Percentiles rank a stretch among this genome's conserved stretches.
Conservation (phyloP, 2,113 vertebrate species). For the Gavia stellata region DNA sequence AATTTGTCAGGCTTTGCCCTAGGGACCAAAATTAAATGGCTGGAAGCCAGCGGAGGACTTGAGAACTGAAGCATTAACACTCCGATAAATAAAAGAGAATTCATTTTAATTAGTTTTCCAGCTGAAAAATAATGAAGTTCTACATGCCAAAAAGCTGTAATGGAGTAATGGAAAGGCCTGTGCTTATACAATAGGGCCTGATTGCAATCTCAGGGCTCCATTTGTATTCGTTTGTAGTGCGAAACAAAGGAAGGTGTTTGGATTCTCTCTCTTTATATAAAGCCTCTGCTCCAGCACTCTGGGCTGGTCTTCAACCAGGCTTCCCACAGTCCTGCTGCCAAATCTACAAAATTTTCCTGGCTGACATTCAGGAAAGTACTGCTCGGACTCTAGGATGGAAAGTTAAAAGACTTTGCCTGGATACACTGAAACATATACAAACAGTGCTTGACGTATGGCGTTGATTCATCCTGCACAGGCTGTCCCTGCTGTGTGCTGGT, state of each 20-base stretch:
- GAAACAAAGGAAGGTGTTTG: conserved; percentile 80
- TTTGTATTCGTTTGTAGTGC: conserved; percentile 56
- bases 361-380: conserved; percentile 94
- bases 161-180: conserved; percentile 69
- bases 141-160: conserved; percentile 68
- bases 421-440: conserved; percentile 88
- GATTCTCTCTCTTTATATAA: conserved; percentile 76
- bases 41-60: conserved; percentile 61
- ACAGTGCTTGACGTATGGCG: conserved; percentile 74
- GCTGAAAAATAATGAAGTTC: conserved; percentile 73
- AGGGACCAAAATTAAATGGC: conserved; percentile 71
- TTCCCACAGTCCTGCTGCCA: conserved; percentile 90
- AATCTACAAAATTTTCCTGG: conserved; percentile 95
- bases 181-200: conserved; percentile 72
- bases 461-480: conserved; percentile 67
- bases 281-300: conserved; percentile 70
- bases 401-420: conserved; percentile 92
- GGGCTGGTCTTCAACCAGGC: conserved; percentile 76
- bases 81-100: conserved; percentile 75
- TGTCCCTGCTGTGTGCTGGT: conserved; percentile 57
- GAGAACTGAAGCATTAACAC: conserved; percentile 69
- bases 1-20: conserved; percentile 79
- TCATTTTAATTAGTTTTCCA: conserved; percentile 79
- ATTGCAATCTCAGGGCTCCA: conserved; percentile 71
- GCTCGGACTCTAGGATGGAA: conserved; percentile 88